A percentile compares a stretch with the other conserved stretches of the same genome.
These are phyloP conservation scores for Bombus soroeensis DNA, from an alignment of 1,140 invertebrate genomes.

Conservation along the genomic window DNA sequence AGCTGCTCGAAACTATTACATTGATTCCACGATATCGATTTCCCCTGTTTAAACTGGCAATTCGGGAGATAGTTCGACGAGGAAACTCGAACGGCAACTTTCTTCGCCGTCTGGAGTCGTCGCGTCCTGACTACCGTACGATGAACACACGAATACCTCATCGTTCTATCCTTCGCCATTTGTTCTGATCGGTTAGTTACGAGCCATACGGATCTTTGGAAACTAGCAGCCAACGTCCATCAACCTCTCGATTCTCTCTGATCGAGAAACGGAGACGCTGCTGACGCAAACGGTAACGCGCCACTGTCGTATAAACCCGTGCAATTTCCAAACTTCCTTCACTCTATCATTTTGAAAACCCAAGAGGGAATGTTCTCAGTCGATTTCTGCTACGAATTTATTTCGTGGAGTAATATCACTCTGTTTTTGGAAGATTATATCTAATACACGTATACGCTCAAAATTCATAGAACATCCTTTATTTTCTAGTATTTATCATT, in stretches of 20 bases:
- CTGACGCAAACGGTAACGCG: not conserved
- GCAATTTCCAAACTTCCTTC: not conserved
- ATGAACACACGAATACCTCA: slow-evolving; percentile 49
- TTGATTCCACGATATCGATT: slow-evolving; percentile 39
- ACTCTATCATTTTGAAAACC: not conserved
- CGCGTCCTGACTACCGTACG: not conserved
- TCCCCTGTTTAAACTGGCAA: slow-evolving; percentile 15
- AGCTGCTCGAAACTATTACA: slow-evolving; percentile 20
- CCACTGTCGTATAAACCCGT: not conserved
- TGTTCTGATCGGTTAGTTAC: slow-evolving; percentile 42
- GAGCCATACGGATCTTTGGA: slow-evolving; percentile 42
- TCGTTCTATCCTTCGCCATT: slow-evolving; percentile 44
- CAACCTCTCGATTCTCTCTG: slow-evolving; percentile 21
- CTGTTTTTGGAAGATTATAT: too few relatives aligned
- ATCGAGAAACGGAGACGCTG: not conserved
- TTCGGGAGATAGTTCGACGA: not conserved
- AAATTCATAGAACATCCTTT: too few relatives aligned
- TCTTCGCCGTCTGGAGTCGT: slow-evolving; percentile 24
- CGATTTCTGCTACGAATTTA: not conserved
- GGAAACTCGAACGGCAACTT: slow-evolving; percentile 37
- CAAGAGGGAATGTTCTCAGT: not conserved
- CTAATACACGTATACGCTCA: too few relatives aligned
- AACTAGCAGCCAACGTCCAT: slow-evolving; percentile 40
- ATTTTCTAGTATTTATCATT: too few relatives aligned
- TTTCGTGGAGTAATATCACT: too few relatives aligned